These are phyloP conservation scores for Parazoanthus swiftii DNA, from an alignment of 92 coral and sea anemone species.

Conservation along the genomic window DNA sequence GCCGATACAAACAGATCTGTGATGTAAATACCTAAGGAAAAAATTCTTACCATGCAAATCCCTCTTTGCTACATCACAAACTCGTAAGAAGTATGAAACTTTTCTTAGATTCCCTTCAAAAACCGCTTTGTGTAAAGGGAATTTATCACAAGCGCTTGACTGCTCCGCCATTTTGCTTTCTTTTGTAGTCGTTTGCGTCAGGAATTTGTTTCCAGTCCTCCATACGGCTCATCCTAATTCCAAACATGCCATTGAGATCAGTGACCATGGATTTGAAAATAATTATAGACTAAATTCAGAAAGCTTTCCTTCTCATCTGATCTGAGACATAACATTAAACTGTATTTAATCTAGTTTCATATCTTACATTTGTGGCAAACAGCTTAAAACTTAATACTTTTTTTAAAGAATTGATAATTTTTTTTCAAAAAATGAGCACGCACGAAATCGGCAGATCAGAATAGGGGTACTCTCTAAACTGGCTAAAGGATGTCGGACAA, in stretches of 20 bases:
- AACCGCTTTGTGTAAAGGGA: constrained; percentile 92
- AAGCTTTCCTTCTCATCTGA: too few relatives aligned
- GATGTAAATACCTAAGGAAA: neutral
- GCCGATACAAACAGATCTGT: neutral
- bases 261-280: too few relatives aligned
- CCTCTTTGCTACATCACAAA: constrained; percentile 79
- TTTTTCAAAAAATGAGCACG: too few relatives aligned
- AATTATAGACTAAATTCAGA: too few relatives aligned
- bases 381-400: too few relatives aligned
- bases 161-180: constrained; percentile 46
- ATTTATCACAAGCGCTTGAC: constrained; percentile 60
- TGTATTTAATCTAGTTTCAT: too few relatives aligned
- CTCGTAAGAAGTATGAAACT: constrained; percentile 77
- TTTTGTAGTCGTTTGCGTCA: neutral
- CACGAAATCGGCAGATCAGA: too few relatives aligned
- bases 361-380: too few relatives aligned
- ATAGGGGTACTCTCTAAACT: too few relatives aligned
- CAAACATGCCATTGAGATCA: neutral
- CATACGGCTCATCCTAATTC: neutral
- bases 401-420: too few relatives aligned
- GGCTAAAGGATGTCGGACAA: too few relatives aligned
- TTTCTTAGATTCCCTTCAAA: constrained; percentile 96
- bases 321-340: too few relatives aligned
- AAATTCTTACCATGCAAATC: constrained; percentile 83
- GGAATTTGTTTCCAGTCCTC: constrained; percentile 20